These are phyloP conservation scores for Anoplius nigerrimus DNA, from an alignment of 2,888 invertebrate species.

Conservation along the genomic window DNA sequence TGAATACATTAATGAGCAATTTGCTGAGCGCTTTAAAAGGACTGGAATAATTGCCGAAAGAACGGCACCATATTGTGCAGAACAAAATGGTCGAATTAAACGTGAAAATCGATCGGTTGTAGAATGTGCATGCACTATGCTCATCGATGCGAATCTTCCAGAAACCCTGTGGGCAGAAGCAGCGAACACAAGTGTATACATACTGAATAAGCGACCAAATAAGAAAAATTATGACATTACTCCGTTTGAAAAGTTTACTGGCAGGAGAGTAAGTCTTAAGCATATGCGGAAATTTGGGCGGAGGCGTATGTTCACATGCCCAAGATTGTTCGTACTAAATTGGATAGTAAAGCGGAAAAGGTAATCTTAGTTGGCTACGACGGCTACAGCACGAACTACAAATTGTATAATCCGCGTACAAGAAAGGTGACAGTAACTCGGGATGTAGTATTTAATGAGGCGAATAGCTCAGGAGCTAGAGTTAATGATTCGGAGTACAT, in stretches of 20 bases:
- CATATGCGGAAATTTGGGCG: neutral
- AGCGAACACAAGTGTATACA: neutral
- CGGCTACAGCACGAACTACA: slow-evolving; percentile 1
- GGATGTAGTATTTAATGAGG: slow-evolving; percentile 9
- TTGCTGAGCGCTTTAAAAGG: neutral
- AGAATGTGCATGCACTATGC: slow-evolving; percentile 6
- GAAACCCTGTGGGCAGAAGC: neutral
- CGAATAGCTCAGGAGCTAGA: neutral
- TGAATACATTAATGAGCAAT: slow-evolving; percentile 1
- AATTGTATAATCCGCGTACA: neutral
- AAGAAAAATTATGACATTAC: neutral
- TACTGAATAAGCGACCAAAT: neutral
- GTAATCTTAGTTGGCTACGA: slow-evolving; percentile 6
- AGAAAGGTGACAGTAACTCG: neutral
- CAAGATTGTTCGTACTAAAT: neutral
- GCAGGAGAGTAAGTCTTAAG: neutral
- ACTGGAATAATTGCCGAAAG: neutral
- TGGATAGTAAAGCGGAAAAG: neutral
- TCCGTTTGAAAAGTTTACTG: slow-evolving; percentile 5
- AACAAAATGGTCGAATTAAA: slow-evolving; percentile 3
- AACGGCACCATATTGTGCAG: neutral
- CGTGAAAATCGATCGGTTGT: neutral
- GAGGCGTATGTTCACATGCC: slow-evolving; percentile 8
- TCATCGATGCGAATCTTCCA: neutral
- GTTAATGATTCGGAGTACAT: neutral